These are phyloP conservation scores for Papilio xuthus DNA, from an alignment of 1,140 invertebrate genomes.

Conservation along the genomic window DNA sequence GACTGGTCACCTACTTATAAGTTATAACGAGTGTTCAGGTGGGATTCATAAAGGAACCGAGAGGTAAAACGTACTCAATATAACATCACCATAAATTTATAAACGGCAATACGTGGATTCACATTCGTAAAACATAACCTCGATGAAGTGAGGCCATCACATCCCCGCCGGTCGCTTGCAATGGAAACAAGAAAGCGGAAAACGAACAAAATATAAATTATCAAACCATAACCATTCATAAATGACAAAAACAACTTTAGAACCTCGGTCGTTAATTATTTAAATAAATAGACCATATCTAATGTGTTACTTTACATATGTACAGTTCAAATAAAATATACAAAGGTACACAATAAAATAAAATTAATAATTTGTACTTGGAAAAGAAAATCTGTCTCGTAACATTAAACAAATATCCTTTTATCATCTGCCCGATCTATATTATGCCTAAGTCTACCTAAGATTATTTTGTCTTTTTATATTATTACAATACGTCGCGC, in stretches of 20 bases:
- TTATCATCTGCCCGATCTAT: conserved; percentile 59
- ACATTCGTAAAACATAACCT: not conserved
- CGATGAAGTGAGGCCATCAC: conserved; percentile 4
- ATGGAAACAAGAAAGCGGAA: conserved; percentile 3
- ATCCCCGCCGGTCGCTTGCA: not conserved
- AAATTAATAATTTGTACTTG: conserved; percentile 78
- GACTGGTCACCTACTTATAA: conserved; percentile 72
- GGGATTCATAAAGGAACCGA: conserved; percentile 73
- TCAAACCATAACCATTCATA: conserved; percentile 22
- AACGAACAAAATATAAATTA: conserved; percentile 29
- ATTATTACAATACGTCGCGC: conserved; percentile 58
- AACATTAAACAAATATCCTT: conserved; percentile 68
- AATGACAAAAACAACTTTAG: conserved; percentile 50
- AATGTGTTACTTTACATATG: conserved; percentile 79
- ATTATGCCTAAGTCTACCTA: conserved; percentile 74
- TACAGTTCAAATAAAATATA: conserved; percentile 76
- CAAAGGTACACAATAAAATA: conserved; percentile 69
- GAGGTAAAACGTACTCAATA: conserved; percentile 38
- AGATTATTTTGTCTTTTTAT: conserved; percentile 72
- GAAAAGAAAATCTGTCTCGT: conserved; percentile 71
- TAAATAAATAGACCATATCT: conserved; percentile 80
- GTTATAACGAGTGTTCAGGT: conserved; percentile 60
- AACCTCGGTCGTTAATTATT: conserved; percentile 68
- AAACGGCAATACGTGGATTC: conserved; percentile 16
- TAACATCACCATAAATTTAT: conserved; percentile 15